Evolutionary conservation across 23 tunicate genomes (phyloP).

Genomic region (Diplosoma virens): DNA sequence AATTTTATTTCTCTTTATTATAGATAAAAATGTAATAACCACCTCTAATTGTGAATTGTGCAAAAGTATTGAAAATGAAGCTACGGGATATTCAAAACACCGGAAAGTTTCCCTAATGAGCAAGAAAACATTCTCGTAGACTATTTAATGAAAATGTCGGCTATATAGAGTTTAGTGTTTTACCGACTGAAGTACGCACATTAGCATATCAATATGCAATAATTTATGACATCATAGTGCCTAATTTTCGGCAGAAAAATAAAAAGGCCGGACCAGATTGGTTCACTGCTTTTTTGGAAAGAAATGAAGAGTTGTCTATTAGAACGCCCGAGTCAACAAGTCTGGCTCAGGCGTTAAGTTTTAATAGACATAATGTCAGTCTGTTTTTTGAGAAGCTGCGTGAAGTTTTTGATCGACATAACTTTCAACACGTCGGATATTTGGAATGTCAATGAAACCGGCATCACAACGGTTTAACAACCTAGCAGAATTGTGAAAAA

Average conservation of each 20-base stretch:
- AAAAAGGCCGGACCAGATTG: conserved; percentile 14
- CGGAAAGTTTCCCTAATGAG: no score
- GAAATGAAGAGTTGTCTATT: conserved; percentile 18
- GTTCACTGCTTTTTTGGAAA: conserved; percentile 10
- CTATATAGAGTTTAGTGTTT: background rate
- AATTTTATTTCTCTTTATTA: no score
- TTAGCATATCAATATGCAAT: conserved; percentile 2
- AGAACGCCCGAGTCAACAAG: conserved; percentile 17
- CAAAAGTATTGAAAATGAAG: no score
- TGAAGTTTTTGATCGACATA: conserved; percentile 2
- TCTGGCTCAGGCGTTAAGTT: conserved; percentile 11
- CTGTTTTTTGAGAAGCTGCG: conserved; percentile 25
- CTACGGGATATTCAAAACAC: no score
- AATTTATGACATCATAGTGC: background rate
- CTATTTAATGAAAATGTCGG: no score
- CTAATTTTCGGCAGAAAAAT: background rate
- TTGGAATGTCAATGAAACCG: conserved; percentile 35
- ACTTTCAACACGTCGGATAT: conserved; percentile 26
- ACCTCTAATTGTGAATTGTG: no score
- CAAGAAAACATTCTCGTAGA: no score
- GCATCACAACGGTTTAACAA: conserved; percentile 31
- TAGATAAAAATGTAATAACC: no score
- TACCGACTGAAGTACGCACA: background rate
- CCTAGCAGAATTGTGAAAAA: conserved; percentile 20
- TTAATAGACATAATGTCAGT: conserved; percentile 15